Evolutionary conservation across 64 coral and sea anemone genomes (phyloP).

Genomic region (Cladopsammia gracilis): DNA sequence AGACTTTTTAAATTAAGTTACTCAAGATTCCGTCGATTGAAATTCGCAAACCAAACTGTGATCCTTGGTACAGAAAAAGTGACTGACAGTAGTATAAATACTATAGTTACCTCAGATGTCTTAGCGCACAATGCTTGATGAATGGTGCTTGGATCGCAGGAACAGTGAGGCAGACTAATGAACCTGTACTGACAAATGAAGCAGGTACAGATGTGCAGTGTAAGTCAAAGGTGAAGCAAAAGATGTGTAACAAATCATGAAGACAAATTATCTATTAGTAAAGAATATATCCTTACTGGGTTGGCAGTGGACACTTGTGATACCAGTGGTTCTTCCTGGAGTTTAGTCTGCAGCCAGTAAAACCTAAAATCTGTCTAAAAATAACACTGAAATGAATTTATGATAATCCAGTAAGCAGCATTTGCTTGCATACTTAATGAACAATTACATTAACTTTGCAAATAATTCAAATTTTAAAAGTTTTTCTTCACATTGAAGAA

Average conservation of each 20-base stretch:
- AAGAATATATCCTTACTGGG: conserved; percentile 56
- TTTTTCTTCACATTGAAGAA: no score
- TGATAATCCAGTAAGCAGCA: background rate
- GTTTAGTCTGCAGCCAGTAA: conserved; percentile 94
- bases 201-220: background rate
- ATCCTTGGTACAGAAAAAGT: no score
- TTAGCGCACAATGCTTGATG: conserved; percentile 21
- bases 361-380: conserved; percentile 96
- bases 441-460: background rate
- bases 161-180: conserved; percentile 27
- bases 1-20: no score
- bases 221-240: background rate
- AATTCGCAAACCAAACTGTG: no score
- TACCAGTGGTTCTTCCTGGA: conserved; percentile 77
- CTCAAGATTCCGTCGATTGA: no score
- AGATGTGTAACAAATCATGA: no score
- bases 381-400: background rate
- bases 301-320: conserved; percentile 55
- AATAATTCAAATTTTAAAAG: no score
- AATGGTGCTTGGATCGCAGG: conserved; percentile 63
- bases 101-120: conserved; percentile 63
- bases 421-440: background rate
- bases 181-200: conserved; percentile 86
- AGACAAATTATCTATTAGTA: background rate
- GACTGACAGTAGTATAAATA: background rate